Base-by-base conservation (phyloP, 2,888 invertebrate species). In the Salticus scenicus region DNA sequence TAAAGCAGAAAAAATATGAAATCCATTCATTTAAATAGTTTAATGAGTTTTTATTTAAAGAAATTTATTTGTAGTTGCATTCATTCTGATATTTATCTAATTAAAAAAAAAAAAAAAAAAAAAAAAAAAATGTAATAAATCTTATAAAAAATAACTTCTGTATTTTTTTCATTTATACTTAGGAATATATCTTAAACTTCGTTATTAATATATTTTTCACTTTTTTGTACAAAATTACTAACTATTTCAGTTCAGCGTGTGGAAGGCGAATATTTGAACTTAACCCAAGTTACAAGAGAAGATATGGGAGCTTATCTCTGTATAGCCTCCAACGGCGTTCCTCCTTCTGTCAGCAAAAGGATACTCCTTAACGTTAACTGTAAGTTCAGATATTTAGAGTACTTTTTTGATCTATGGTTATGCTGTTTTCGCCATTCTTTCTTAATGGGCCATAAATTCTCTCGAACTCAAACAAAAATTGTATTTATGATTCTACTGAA, bases 341-440 rank as follows among this genome's bases (percentile, higher is more conserved):
- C 90, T 1, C 90, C 90, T 0, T 89, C 90, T 0, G 91, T 89
- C 10, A 89, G 89, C 71, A 89, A 90, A 77, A 87, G 89, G 64
- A 91, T 91, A 47, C 89, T 89, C 64, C 91, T 91, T 5, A 89
- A 89, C 17, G 91, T 91, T 12, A 90, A 90, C 88, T 91, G 91
- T 91, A 83, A 83, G 81, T 81, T 72, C 51, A 77, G 71, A 79
- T 70, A 79, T 72, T 47, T 64, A 72, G 63, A 42, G 64, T 42
- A 47, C 42, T 74, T 70, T 75, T 75, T 51, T 75, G 81, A 81
- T 81, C 41, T 24, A 81, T 70, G 81, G 42, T 81, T 74, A 81
- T 81, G 81, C 70, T 24, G 30, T 69, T 14, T 31, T 42, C 28
- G 30, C 75, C 75, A 81, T 75, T 75, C 69, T 75, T 41, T 70